These are phyloP conservation scores for Plotosus lineatus DNA, from an alignment of 2,113 vertebrate species.

Conservation along the genomic window DNA sequence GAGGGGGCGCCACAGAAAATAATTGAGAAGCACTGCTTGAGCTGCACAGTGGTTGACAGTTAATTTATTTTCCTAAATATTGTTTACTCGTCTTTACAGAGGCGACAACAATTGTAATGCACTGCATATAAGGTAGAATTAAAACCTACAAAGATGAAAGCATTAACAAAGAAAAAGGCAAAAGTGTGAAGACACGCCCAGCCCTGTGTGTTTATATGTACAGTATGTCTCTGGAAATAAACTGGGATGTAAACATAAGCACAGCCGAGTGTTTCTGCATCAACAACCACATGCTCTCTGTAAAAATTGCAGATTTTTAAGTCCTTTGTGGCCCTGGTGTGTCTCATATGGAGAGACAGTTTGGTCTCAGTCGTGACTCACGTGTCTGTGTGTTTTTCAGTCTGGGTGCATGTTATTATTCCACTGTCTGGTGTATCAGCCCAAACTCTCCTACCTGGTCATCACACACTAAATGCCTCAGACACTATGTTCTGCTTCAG, in stretches of 20 bases:
- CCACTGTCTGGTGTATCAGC: not conserved
- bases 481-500: not conserved
- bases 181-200: not conserved
- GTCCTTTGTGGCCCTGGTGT: not conserved
- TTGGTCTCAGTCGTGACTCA: not conserved
- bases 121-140: no score
- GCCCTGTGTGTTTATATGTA: not conserved
- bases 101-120: no score
- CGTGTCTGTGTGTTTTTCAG: not conserved
- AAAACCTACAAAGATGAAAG: no score
- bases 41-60: no score
- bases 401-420: not conserved
- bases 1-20: no score
- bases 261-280: not conserved
- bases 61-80: no score
- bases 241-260: not conserved
- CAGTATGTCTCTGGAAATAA: not conserved
- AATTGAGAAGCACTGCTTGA: no score
- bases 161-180: not conserved
- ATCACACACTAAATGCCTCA: not conserved
- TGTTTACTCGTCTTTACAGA: no score
- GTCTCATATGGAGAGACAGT: not conserved
- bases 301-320: not conserved
- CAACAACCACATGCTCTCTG: not conserved
- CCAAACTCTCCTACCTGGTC: not conserved